Evolutionary conservation across 2,797 vertebrate genomes (phyloP).

Genomic region (Spondyliosoma cantharus): DNA sequence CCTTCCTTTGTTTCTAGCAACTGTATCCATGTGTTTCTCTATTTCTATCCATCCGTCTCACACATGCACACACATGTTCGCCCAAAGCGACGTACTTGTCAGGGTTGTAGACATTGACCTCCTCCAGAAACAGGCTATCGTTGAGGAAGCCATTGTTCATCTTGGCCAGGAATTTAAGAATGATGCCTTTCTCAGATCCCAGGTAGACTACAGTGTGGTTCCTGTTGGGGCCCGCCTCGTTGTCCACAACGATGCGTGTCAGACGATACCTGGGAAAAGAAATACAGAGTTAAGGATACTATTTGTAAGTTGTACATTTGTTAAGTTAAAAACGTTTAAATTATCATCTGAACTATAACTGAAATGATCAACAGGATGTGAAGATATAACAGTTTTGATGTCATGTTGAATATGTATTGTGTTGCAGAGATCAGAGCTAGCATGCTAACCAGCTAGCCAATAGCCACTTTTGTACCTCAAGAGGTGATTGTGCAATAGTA

Average conservation of each 20-base stretch:
- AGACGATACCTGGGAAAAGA: constrained; percentile 90
- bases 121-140: constrained; percentile 97
- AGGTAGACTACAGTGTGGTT: constrained; percentile 98
- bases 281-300: constrained; percentile 10
- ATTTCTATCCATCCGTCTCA: constrained; percentile 35
- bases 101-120: constrained; percentile 96
- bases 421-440: no score
- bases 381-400: no score
- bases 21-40: constrained; percentile 62
- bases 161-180: constrained; percentile 97
- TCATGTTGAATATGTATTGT: no score
- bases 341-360: no score
- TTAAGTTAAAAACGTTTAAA: no score
- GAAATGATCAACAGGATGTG: no score
- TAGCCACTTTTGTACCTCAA: no score
- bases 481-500: no score
- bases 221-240: constrained; percentile 89
- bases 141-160: constrained; percentile 94
- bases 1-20: constrained; percentile 63
- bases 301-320: no score
- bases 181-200: constrained; percentile 97
- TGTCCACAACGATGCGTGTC: constrained; percentile 96
- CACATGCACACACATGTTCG: constrained; percentile 19
- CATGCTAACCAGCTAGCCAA: no score
- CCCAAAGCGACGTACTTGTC: constrained; percentile 89